Percentiles rank a stretch among this genome's conserved stretches.
phyloP scores from a whole-genome alignment of 1,140 invertebrate genomes.

The Globodera rostochiensis region DNA sequence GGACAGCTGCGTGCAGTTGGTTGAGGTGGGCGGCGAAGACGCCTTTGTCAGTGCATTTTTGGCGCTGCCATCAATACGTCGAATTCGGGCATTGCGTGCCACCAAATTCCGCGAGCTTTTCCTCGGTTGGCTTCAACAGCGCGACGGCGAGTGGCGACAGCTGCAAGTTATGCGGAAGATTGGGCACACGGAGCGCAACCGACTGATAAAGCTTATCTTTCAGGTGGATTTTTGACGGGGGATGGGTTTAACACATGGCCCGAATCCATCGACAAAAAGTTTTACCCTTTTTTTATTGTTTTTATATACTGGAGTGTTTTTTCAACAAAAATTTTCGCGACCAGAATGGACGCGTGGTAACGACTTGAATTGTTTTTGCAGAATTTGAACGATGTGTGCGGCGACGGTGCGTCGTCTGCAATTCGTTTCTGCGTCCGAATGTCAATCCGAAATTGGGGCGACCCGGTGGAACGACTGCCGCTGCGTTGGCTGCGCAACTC shows the following conservation, averaged over 20 bases:
- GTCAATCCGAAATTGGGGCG: not conserved
- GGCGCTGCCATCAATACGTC: not conserved
- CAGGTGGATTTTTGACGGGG: not conserved
- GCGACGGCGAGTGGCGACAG: not conserved
- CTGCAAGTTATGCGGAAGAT: not conserved
- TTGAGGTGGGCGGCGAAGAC: not conserved
- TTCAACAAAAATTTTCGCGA: too few species aligned
- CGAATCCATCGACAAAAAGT: too few species aligned
- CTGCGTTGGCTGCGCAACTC: not conserved
- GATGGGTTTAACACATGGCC: too few species aligned
- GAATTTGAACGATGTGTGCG: not conserved
- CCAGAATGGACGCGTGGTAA: too few species aligned
- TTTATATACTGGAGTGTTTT: too few species aligned
- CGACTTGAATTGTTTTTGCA: not conserved
- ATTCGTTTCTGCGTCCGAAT: not conserved
- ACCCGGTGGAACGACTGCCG: not conserved
- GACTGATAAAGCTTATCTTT: not conserved
- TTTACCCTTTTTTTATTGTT: too few species aligned
- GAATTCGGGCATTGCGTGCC: not conserved
- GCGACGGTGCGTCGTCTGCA: not conserved
- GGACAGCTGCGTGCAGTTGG: not conserved
- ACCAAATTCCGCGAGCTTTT: not conserved
- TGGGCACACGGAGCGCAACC: not conserved
- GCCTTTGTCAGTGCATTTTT: not conserved
- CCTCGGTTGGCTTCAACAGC: not conserved